Evolutionary conservation across 1,140 invertebrate genomes (phyloP).

Genomic region (Temnothorax curvispinosus): DNA sequence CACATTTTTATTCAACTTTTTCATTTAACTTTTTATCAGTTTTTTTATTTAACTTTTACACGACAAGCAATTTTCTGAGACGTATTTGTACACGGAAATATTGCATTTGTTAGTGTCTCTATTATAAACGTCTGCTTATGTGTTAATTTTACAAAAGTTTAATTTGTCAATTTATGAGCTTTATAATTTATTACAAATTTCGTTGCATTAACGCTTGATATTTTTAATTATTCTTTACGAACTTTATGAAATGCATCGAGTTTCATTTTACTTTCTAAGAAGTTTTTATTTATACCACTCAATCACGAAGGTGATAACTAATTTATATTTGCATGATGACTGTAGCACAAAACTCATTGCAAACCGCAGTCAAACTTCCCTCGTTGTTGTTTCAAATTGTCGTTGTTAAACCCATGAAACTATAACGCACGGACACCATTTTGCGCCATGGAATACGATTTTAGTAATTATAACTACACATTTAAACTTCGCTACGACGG

Average conservation of each 20-base stretch:
- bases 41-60: background rate
- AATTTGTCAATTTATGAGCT: background rate
- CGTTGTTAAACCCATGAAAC: slow-evolving; percentile 33
- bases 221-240: background rate
- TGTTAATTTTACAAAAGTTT: background rate
- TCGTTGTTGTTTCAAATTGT: slow-evolving; percentile 9
- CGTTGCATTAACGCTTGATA: background rate
- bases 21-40: background rate
- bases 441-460: slow-evolving; percentile 27
- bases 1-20: background rate
- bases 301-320: background rate
- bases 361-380: slow-evolving; percentile 19
- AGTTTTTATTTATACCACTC: background rate
- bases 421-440: slow-evolving; percentile 28
- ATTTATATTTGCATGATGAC: background rate
- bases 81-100: background rate
- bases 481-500: background rate
- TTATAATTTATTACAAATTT: background rate
- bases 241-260: background rate
- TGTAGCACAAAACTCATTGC: slow-evolving; percentile 29
- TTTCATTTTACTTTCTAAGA: background rate
- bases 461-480: slow-evolving; percentile 42
- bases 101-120: background rate
- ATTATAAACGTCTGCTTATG: background rate
- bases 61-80: background rate